Base-by-base conservation (phyloP, 2,888 invertebrate species). In the Hydrotaea cyrtoneurina region DNA sequence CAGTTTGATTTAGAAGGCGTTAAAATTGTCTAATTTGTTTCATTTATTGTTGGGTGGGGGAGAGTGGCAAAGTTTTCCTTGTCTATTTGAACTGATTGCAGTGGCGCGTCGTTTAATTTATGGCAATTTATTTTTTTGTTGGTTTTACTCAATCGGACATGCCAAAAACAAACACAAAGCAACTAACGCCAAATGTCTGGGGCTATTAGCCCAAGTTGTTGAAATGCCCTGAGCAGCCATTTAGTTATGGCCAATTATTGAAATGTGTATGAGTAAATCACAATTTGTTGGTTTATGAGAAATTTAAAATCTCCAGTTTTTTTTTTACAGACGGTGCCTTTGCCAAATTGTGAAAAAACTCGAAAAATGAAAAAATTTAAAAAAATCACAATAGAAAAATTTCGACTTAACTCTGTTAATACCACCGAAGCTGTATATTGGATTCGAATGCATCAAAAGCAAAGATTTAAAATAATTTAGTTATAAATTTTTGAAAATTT, bases 1-100 rank as follows among this genome's bases (percentile, higher is more conserved):
- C 50, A 36, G 77, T 31, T 76, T 82, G 85, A 85, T 85, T 85
- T 85, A 85, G 80, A 62, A 80, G 85, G 85, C 85, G 85, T 85
- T 85, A 85, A 85, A 78, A 81, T 21, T 82, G 80, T 85, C 79
- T 82, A 85, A 80, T 62, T 76, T 74, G 57, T 23, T 64, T 55
- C 21, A 8, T 72, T 75, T 72, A 43, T 59, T 31, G 23, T 39
- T 13, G 2, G 39, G 59, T 21, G 46, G 39, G 15, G 31, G 11
- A 55, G 31, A 71, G 71, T 39, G 11, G 31, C 17, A 15, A 46
- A 31, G 31, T 31, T 31, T 31, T 31, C 21, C 59, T 57, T 50
- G 39, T 64, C 15, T n/a, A 72, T 77, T 73, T 59, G 13, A 64
- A 76, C 79, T 76, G 13, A 21, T 50, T 76, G 64, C 39, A 26